phyloP scores from a whole-genome alignment of 2,113 vertebrate species.

The Cololabis saira region DNA sequence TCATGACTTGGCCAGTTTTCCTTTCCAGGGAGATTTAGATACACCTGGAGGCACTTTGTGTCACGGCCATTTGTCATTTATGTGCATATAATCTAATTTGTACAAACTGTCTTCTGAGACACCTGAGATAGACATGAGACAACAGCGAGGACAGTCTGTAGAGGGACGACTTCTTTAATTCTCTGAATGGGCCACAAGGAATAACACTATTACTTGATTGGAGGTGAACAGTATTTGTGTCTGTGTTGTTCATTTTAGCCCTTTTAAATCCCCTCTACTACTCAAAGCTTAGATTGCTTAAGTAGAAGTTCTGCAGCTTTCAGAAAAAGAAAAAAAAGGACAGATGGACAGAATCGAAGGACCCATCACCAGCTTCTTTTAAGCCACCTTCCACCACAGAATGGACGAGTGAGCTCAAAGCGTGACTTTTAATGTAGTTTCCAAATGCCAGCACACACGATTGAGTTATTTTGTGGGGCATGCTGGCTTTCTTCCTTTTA shows the following conservation, averaged over 20 bases:
- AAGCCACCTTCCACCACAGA: slow-evolving; percentile 47
- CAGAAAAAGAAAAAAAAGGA: slow-evolving; percentile 31
- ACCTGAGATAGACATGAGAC: slow-evolving; percentile 80
- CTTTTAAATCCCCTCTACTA: slow-evolving; percentile 81
- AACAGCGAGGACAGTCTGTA: slow-evolving; percentile 49
- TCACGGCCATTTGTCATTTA: slow-evolving; percentile 68
- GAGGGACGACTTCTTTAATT: slow-evolving; percentile 45
- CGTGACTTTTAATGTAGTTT: slow-evolving; percentile 65
- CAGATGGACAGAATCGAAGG: slow-evolving; percentile 74
- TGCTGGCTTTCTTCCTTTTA: slow-evolving; percentile 51
- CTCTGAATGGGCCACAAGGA: slow-evolving; percentile 48
- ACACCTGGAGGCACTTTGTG: slow-evolving; percentile 84
- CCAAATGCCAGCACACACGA: slow-evolving; percentile 73
- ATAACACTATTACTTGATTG: slow-evolving; percentile 62
- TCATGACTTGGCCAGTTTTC: slow-evolving; percentile 67
- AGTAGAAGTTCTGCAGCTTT: slow-evolving; percentile 47
- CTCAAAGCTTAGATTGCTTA: slow-evolving; percentile 50
- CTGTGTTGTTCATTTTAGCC: slow-evolving; percentile 81
- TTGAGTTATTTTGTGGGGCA: slow-evolving; percentile 64
- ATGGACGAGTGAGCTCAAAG: slow-evolving; percentile 69
- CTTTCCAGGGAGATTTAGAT: slow-evolving; percentile 59
- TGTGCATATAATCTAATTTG: slow-evolving; percentile 71
- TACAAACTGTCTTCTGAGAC: slow-evolving; percentile 69
- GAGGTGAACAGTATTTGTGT: slow-evolving; percentile 39
- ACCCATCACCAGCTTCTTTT: slow-evolving; percentile 75